phyloP scores from a whole-genome alignment of 1,140 invertebrate genomes.

The Rhyzopertha dominica region DNA sequence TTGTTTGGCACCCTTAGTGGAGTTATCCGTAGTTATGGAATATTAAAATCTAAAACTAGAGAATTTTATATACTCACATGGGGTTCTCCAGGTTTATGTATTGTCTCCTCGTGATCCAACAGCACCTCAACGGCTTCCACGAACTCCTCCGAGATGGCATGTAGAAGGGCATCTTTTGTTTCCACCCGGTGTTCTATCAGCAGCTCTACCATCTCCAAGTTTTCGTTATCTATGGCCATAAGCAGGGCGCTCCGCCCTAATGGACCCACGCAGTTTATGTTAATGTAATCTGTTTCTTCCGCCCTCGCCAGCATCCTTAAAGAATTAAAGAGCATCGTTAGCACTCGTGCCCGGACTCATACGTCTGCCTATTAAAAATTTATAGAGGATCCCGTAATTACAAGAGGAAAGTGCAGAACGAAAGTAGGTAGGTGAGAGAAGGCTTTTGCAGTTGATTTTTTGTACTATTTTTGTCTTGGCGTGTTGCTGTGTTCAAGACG shows the following conservation, averaged over 20 bases:
- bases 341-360: too few relatives aligned
- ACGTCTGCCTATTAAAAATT: too few relatives aligned
- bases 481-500: too few relatives aligned
- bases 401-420: too few relatives aligned
- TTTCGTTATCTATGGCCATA: constrained; percentile 99
- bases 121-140: constrained; percentile 96
- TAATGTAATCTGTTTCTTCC: constrained; percentile 74
- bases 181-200: constrained; percentile 82
- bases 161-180: constrained; percentile 89
- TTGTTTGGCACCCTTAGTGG: too few relatives aligned
- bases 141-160: constrained; percentile 97
- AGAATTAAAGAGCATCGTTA: constrained; percentile 23
- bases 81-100: constrained; percentile 71
- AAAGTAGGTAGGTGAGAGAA: too few relatives aligned
- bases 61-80: constrained; percentile 61
- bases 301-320: constrained; percentile 71
- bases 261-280: constrained; percentile 97
- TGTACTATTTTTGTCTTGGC: too few relatives aligned
- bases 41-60: too few relatives aligned
- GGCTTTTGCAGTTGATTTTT: too few relatives aligned
- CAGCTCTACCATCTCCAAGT: constrained; percentile 97
- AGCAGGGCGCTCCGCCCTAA: constrained; percentile 85
- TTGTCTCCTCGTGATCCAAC: constrained; percentile 84
- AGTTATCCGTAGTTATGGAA: too few relatives aligned
- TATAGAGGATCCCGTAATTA: too few relatives aligned